Conservation (phyloP, 2,888 invertebrate species). For the Dascillus cervinus region DNA sequence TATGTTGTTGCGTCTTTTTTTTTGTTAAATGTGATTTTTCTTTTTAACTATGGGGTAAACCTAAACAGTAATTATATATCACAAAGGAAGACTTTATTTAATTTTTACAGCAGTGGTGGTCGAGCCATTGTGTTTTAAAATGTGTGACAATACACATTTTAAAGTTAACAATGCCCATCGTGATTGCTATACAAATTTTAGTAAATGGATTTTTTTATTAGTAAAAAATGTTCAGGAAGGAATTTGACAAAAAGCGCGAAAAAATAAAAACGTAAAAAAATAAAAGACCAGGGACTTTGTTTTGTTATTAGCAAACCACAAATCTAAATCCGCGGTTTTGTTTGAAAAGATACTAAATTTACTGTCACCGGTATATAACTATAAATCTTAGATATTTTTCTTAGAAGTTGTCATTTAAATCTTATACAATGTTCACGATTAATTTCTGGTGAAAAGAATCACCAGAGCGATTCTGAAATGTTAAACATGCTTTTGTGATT, state of each 20-base stretch:
- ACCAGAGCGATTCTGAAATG: slow-evolving; percentile 6
- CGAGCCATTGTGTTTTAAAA: slow-evolving; percentile 20
- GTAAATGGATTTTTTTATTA: slow-evolving; percentile 12
- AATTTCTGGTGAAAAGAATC: slow-evolving; percentile 14
- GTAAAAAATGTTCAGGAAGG: not conserved
- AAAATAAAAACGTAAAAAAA: slow-evolving; percentile 1
- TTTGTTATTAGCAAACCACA: slow-evolving; percentile 20
- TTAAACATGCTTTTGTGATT: slow-evolving; percentile 9
- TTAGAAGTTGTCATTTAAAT: slow-evolving; percentile 21
- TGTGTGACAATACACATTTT: slow-evolving; percentile 21
- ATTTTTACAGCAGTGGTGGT: slow-evolving; percentile 18
- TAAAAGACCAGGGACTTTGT: slow-evolving; percentile 8
- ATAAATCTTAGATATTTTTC: slow-evolving; percentile 19
- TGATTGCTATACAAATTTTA: slow-evolving; percentile 17
- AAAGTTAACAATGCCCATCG: slow-evolving; percentile 9
- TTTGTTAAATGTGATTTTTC: no score
- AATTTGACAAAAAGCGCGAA: not conserved
- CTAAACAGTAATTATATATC: slow-evolving; percentile 12
- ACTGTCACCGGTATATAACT: slow-evolving; percentile 13
- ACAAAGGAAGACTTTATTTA: slow-evolving; percentile 18
- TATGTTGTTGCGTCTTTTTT: no score
- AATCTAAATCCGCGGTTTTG: slow-evolving; percentile 18
- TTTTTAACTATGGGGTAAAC: slow-evolving; percentile 8
- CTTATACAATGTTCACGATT: slow-evolving; percentile 15
- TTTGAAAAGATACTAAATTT: slow-evolving; percentile 13